Percentiles rank a stretch among this genome's conserved stretches.
Evolutionary conservation across 1,140 invertebrate genomes (phyloP).

Genomic region (Agraylea sexmaculata): DNA sequence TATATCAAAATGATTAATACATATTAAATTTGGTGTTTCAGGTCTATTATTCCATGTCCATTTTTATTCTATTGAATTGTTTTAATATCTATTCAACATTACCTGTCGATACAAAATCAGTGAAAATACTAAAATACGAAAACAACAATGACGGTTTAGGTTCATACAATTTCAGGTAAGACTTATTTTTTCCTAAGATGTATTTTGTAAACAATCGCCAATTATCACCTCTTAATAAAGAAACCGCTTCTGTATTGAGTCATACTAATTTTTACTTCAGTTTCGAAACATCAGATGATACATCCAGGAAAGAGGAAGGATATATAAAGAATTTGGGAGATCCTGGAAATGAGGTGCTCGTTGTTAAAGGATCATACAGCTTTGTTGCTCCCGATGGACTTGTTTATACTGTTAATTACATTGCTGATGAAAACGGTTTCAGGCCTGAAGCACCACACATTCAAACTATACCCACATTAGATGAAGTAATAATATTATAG

Average conservation of each 20-base stretch:
- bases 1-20: not conserved
- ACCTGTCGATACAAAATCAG: not conserved
- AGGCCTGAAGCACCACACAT: constrained; percentile 43
- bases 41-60: too few species aligned
- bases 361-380: constrained; percentile 37
- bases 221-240: not conserved
- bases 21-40: too few species aligned
- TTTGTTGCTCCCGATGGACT: constrained; percentile 46
- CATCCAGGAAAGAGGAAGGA: constrained; percentile 33
- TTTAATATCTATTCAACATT: constrained; percentile 4
- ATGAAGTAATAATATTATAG: too few species aligned
- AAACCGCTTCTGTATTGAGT: constrained; percentile 4
- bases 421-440: constrained; percentile 66
- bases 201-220: not conserved
- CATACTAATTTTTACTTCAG: constrained; percentile 21
- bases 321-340: constrained; percentile 38
- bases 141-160: constrained; percentile 13
- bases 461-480: constrained; percentile 29
- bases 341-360: constrained; percentile 29
- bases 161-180: constrained; percentile 15
- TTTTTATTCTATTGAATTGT: not conserved
- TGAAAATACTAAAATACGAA: constrained; percentile 9
- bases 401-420: constrained; percentile 50
- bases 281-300: constrained; percentile 38
- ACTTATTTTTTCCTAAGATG: not conserved